Conservation (phyloP, 2,888 invertebrate genomes). For the Anorthoa munda region DNA sequence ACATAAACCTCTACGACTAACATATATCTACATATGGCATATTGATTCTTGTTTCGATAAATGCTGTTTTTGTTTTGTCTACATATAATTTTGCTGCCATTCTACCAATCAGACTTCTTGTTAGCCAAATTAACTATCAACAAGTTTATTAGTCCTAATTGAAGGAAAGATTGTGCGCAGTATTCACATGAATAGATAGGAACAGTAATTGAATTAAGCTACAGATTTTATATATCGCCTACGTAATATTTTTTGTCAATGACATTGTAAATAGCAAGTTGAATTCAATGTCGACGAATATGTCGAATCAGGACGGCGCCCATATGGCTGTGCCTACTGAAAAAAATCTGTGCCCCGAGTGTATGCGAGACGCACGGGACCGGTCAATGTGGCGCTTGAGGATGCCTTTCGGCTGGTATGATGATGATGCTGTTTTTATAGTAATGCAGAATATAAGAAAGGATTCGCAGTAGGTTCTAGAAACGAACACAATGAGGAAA, state of each 20-base stretch:
- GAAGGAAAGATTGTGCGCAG: slow-evolving; percentile 9
- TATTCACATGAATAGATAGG: slow-evolving; percentile 18
- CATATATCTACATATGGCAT: slow-evolving; percentile 40
- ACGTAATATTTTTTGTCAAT: slow-evolving; percentile 35
- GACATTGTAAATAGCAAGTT: slow-evolving; percentile 28
- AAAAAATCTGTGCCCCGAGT: neutral
- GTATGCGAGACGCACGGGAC: no score
- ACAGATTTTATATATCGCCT: slow-evolving; percentile 20
- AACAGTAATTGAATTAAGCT: slow-evolving; percentile 30
- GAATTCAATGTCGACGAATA: slow-evolving; percentile 33
- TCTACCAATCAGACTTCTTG: neutral
- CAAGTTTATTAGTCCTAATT: slow-evolving; percentile 17
- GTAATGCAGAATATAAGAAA: slow-evolving; percentile 6
- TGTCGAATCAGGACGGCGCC: slow-evolving; percentile 1
- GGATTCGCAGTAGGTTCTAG: neutral
- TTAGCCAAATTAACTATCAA: slow-evolving; percentile 21
- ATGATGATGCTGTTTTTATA: neutral
- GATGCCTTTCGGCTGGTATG: no score
- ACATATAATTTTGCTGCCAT: slow-evolving; percentile 9
- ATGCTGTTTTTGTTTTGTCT: slow-evolving; percentile 18
- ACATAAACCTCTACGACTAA: slow-evolving; percentile 35
- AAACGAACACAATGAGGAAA: slow-evolving; percentile 16
- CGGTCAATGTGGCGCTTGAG: no score
- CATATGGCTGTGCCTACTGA: slow-evolving; percentile 12
- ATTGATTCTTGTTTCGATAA: slow-evolving; percentile 36